Base-by-base conservation (phyloP, 2,797 vertebrate genomes). In the Ispidina picta region DNA sequence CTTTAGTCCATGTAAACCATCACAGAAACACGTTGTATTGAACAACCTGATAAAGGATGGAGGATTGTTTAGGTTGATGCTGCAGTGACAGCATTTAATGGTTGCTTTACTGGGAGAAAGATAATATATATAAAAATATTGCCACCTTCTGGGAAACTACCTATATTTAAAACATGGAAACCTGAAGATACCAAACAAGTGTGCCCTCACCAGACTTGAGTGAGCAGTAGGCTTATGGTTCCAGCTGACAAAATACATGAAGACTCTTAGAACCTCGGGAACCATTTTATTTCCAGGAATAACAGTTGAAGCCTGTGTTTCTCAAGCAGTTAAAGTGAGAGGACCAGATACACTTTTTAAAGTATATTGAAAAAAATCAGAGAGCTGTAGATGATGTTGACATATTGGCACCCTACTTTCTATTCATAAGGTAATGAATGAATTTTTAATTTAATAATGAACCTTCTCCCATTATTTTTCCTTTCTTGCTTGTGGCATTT, bases 131-230 rank as follows among this genome's bases (percentile, higher is more conserved):
- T 37, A 37, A 14, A 37, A 37, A 37, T 37, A 81, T 87, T 87
- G 39, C 12, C 37, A 12, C 18, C 6, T 76, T 43, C 43, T 92
- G 37, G 18, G 52, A 31, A 70, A 44, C 31, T 12, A 7, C 17
- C 14, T 75, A 2, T 31, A 26, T 77, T 88, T 79, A 58, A 86
- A 55, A 33, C 5, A 21, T 0, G 2, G 48, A 72, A 35, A 75
- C 23, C 29, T 35, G 55, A 33, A 69, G 54, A 5, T 31, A 25
- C 12, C 41, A n/a, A 29, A 56, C 9, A 9, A 37, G 5, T 1
- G 8, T n/a, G 8, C n/a, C 16, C 41, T 55, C 8, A 9, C 6
- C 1, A 0, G 5, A 7, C 37, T 28, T 8, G 59, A 51, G 56
- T 28, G 56, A 43, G 49, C 37, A 62, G 65, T 12, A 12, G n/a